A percentile compares a stretch with the other conserved stretches of the same genome.
Evolutionary conservation across 1,140 invertebrate species (phyloP).

Genomic region (Drosophila mojavensis): DNA sequence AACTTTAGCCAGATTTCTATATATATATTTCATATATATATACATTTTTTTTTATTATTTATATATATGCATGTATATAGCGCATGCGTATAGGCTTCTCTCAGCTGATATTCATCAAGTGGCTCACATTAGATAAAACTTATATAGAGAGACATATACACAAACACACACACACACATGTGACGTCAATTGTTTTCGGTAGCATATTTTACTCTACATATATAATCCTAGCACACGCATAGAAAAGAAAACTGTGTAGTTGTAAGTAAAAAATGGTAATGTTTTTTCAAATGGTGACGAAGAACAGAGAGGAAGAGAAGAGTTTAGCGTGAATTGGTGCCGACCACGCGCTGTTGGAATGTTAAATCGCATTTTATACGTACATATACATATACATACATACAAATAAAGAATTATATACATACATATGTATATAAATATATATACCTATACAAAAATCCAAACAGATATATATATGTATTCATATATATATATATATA

Average conservation of each 20-base stretch:
- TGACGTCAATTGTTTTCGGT: slow-evolving; percentile 42
- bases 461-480: slow-evolving; percentile 56
- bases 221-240: slow-evolving; percentile 8
- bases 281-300: slow-evolving; percentile 14
- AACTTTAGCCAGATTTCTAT: slow-evolving; percentile 34
- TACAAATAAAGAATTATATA: slow-evolving; percentile 33
- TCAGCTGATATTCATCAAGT: slow-evolving; percentile 1
- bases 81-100: neutral
- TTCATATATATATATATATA: slow-evolving; percentile 25
- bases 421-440: slow-evolving; percentile 54
- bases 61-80: slow-evolving; percentile 5
- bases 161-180: slow-evolving; percentile 11
- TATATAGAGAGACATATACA: slow-evolving; percentile 11
- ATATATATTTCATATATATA: slow-evolving; percentile 24
- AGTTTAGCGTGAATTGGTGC: slow-evolving; percentile 27
- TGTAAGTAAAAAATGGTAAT: slow-evolving; percentile 40
- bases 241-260: slow-evolving; percentile 27
- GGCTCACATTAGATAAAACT: slow-evolving; percentile 1
- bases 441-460: slow-evolving; percentile 44
- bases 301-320: neutral
- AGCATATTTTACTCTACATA: slow-evolving; percentile 36
- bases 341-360: slow-evolving; percentile 35
- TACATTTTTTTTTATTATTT: slow-evolving; percentile 21
- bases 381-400: slow-evolving; percentile 52
- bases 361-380: slow-evolving; percentile 47